These are phyloP conservation scores for Pteruthius melanotis DNA, from an alignment of 2,113 vertebrate genomes.

Conservation along the genomic window DNA sequence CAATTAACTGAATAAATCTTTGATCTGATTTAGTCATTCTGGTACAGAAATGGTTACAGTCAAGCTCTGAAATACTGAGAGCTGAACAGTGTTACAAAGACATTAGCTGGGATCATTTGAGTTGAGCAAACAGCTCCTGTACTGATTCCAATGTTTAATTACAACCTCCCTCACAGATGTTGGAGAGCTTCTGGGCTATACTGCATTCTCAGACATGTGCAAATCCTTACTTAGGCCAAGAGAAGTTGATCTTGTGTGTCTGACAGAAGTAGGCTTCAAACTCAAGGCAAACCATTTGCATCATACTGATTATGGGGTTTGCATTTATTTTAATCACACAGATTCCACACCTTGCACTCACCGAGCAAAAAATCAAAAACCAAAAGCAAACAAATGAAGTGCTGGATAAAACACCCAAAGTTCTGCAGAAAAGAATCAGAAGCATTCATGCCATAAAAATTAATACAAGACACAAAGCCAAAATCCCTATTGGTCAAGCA, in stretches of 20 bases:
- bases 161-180: background rate
- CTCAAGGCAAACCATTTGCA: background rate
- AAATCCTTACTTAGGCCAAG: background rate
- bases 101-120: background rate
- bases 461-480: background rate
- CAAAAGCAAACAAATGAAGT: background rate
- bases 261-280: background rate
- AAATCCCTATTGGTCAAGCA: background rate
- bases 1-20: background rate
- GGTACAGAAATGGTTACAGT: background rate
- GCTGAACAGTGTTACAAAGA: background rate
- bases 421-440: background rate
- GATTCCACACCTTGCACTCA: background rate
- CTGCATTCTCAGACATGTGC: conserved; percentile 12
- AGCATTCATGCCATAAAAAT: background rate
- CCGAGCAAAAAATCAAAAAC: background rate
- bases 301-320: background rate
- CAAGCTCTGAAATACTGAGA: background rate
- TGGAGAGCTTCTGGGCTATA: background rate
- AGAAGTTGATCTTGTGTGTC: background rate
- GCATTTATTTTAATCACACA: background rate
- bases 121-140: conserved; percentile 13
- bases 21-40: background rate
- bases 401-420: background rate
- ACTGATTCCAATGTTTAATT: conserved; percentile 23